Evolutionary conservation across 2,797 vertebrate species (phyloP), one percentile per base, ranked within the genome.

Genomic region (Manis javanica): DNA sequence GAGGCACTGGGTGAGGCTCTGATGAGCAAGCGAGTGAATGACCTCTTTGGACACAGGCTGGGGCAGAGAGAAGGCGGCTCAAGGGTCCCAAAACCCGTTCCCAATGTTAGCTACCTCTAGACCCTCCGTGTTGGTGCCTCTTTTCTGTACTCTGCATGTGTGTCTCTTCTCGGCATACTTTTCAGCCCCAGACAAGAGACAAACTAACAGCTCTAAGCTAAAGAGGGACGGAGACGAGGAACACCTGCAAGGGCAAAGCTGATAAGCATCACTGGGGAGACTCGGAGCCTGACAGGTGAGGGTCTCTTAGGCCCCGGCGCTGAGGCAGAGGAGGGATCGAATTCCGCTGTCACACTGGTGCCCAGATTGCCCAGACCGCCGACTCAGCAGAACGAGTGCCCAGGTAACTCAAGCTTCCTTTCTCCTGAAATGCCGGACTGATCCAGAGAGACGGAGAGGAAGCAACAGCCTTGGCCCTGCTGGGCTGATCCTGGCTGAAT

Each of bases 311-410:
- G 87, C 26, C 71, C 66, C 21, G 19, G 37, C 94, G 96, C 96
- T 97, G 97, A 98, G 96, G 92, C 97, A 97, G 95, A 82, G 39
- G 26, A 85, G 9, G 42, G 94, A 97, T 98, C 92, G 2, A 96
- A 98, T 98, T 98, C 94, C 2, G 97, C 97, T 93, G 82, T 93
- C 69, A 91, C 46, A 88, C 85, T 86, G 53, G 81, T 49, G 75
- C 31, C 26, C 51, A 87, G 79, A 88, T 49, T 46, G 75, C 31
- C 26, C 51, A 87, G 79, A 88, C 89, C 4, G 89, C 94, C 19
- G 1, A 72, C 69, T 96, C 95, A 96, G 96, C 97, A 96, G 59
- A 92, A 90, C 13, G 49, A 64, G 14, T 3, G 55, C 66, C 77
- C 88, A 93, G 79, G 91, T 96, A 97, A 97, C 59, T 51, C 68